Evolutionary conservation across 2,888 invertebrate genomes (phyloP), one percentile per base, ranked within the genome.

Genomic region (Polietes domitor): DNA sequence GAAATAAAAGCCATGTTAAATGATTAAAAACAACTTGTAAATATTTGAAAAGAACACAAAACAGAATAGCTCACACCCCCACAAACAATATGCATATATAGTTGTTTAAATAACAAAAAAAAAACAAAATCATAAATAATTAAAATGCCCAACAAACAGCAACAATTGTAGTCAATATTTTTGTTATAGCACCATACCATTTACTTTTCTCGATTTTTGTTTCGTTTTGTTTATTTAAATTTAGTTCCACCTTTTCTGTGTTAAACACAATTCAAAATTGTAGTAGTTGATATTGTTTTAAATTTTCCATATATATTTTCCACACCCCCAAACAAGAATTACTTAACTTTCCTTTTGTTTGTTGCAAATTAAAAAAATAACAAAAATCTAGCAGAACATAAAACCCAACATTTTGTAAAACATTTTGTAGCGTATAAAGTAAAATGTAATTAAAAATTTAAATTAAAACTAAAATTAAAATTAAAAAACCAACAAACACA

Each of bases 1-100:
- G n/a, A n/a, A n/a, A n/a, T n/a, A 19, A 9, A 65, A 77, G 37
- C 19, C n/a, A 68, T 32, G 43, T 53, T 77, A 72, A 10, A 10
- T 47, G n/a, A 37, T n/a, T 17, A 26, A 37, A 61, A 50, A 5
- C 24, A 75, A 71, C 41, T 6, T 82, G 82, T 82, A 82, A 82
- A 82, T 82, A 82, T 32, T 77, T 82, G 74, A 82, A 53, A n/a
- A n/a, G n/a, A n/a, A n/a, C n/a, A n/a, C n/a, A n/a, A n/a, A 17
- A 4, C 50, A 50, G 6, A 50, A 50, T 17, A n/a, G n/a, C n/a
- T n/a, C n/a, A n/a, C n/a, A n/a, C n/a, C n/a, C 43, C 10, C 43
- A 12, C 2, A 50, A n/a, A 50, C 17, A n/a, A n/a, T n/a, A n/a
- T n/a, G n/a, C n/a, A 50, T 19, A 50, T 43, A n/a, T 9, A 9